Conservation (phyloP, 2,888 invertebrate species). For the Epinotia bilunana region DNA sequence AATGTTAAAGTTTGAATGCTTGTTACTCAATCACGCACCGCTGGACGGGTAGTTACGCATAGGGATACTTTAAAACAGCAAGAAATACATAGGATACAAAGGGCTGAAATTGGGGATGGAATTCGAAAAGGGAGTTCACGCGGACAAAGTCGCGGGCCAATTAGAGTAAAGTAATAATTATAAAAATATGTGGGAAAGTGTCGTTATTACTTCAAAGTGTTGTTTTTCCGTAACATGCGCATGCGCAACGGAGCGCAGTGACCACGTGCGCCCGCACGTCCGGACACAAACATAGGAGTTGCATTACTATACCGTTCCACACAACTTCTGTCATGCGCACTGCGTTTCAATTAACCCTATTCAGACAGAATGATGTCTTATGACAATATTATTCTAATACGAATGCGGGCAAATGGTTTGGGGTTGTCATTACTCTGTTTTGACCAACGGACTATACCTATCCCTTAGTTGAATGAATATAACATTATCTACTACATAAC, state of each 20-base stretch:
- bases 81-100: too few species aligned
- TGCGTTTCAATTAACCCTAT: constrained; percentile 23
- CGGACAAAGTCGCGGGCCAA: too few species aligned
- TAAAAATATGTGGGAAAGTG: constrained; percentile 30
- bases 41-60: too few species aligned
- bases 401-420: background rate
- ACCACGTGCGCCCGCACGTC: constrained; percentile 79
- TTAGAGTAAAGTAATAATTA: background rate
- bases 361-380: background rate
- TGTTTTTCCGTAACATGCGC: constrained; percentile 67
- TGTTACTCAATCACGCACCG: too few species aligned
- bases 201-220: constrained; percentile 64
- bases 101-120: too few species aligned
- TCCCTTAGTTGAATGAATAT: too few species aligned
- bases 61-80: too few species aligned
- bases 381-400: constrained; percentile 7
- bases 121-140: too few species aligned
- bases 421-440: too few species aligned
- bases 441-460: too few species aligned
- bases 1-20: too few species aligned
- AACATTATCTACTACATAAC: too few species aligned
- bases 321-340: constrained; percentile 33
- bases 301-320: constrained; percentile 61
- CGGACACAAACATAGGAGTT: constrained; percentile 68
- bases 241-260: constrained; percentile 57